A percentile compares a stretch with the other conserved stretches of the same genome.
phyloP scores from a whole-genome alignment of 2,888 invertebrate species.

The Calameuta idolon region DNA sequence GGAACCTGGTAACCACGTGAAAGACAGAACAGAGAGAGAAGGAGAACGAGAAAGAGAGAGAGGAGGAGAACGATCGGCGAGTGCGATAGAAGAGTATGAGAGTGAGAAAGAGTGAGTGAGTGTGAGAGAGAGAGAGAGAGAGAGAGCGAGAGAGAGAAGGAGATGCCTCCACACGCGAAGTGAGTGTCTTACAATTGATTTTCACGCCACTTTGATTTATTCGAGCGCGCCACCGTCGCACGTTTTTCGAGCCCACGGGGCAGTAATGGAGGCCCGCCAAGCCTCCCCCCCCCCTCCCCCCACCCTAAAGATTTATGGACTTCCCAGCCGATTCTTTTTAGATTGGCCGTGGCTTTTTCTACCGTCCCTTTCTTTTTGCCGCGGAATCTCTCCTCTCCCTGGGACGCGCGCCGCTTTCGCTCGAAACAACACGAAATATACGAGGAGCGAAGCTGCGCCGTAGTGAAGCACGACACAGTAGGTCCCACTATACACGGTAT shows the following conservation, averaged over 20 bases:
- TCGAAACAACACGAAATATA: not conserved
- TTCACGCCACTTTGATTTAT: slow-evolving; percentile 62
- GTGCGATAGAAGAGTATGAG: not conserved
- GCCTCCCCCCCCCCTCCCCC: slow-evolving; percentile 13
- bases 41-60: not conserved
- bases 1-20: not conserved
- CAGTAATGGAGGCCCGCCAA: slow-evolving; percentile 39
- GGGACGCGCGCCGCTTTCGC: not conserved
- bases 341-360: slow-evolving; percentile 44
- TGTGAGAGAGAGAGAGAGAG: slow-evolving; percentile 4
- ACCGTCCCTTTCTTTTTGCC: slow-evolving; percentile 16
- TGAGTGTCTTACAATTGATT: slow-evolving; percentile 60
- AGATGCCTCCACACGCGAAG: slow-evolving; percentile 36
- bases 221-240: slow-evolving; percentile 46
- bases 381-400: slow-evolving; percentile 13
- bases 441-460: not conserved
- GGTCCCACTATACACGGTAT: no score
- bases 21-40: slow-evolving; percentile 5
- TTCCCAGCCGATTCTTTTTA: slow-evolving; percentile 47
- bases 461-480: not conserved
- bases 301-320: slow-evolving; percentile 51
- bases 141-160: slow-evolving; percentile 10
- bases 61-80: not conserved
- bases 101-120: not conserved
- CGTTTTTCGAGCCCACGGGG: slow-evolving; percentile 47